These are phyloP conservation scores for Suncus etruscus DNA, from an alignment of 2,113 vertebrate species.

Conservation along the genomic window DNA sequence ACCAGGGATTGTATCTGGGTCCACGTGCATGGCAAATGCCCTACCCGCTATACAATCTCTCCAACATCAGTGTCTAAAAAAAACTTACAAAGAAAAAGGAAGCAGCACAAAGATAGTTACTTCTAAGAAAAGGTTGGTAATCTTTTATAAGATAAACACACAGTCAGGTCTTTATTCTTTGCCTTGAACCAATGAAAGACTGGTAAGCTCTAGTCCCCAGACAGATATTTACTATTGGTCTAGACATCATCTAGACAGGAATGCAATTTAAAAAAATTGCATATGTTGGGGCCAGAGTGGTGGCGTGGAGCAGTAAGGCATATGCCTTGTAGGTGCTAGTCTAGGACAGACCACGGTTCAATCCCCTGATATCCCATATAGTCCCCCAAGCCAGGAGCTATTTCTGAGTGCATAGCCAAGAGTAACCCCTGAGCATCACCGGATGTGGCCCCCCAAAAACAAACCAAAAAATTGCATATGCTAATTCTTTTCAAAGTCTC, in stretches of 20 bases:
- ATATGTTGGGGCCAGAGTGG: not conserved
- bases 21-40: too few species aligned
- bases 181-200: not conserved
- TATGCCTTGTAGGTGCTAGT: too few species aligned
- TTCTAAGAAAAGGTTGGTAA: not conserved
- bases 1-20: too few species aligned
- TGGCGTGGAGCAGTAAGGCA: too few species aligned
- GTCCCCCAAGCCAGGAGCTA: too few species aligned
- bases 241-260: not conserved
- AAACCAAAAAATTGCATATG: not conserved
- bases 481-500: constrained; percentile 50
- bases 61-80: too few species aligned
- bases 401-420: too few species aligned
- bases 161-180: not conserved
- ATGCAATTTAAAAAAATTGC: not conserved
- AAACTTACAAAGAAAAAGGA: not conserved
- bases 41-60: too few species aligned
- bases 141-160: not conserved
- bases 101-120: not conserved
- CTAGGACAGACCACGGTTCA: too few species aligned
- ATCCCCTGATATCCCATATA: too few species aligned
- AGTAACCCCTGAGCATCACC: too few species aligned
- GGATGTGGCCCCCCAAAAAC: too few species aligned
- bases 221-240: not conserved
- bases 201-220: not conserved